These are phyloP conservation scores for Latheticus oryzae DNA, from an alignment of 2,888 invertebrate species.

Conservation along the genomic window DNA sequence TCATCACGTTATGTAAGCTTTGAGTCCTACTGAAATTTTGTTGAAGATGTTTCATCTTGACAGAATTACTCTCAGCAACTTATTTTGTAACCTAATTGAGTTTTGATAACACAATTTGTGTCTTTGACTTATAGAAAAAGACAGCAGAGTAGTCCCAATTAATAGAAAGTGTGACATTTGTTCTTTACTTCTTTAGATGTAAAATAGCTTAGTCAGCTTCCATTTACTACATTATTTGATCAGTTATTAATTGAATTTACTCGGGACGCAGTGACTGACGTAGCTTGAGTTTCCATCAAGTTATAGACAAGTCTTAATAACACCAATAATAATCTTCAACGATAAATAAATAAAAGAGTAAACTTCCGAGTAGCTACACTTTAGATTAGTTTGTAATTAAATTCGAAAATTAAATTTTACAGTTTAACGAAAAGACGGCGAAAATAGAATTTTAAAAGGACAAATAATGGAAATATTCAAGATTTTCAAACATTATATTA, in stretches of 20 bases:
- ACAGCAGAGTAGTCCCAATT: too few relatives aligned
- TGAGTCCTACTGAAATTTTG: neutral
- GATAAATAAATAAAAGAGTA: neutral
- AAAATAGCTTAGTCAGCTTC: too few relatives aligned
- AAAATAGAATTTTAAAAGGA: too few relatives aligned
- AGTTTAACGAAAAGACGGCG: too few relatives aligned
- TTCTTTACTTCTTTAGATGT: too few relatives aligned
- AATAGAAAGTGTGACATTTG: too few relatives aligned
- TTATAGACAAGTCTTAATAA: too few relatives aligned
- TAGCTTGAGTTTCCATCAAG: too few relatives aligned
- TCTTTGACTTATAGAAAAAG: slow-evolving; percentile 7
- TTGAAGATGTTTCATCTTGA: slow-evolving; percentile 2
- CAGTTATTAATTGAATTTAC: slow-evolving; percentile 23
- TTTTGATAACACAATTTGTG: slow-evolving; percentile 9
- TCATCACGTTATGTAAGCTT: neutral
- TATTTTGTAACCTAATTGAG: slow-evolving; percentile 13
- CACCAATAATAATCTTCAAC: too few relatives aligned
- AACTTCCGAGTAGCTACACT: neutral
- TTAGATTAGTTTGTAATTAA: slow-evolving; percentile 15
- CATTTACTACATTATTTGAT: slow-evolving; percentile 26
- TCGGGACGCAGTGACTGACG: neutral
- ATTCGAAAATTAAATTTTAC: slow-evolving; percentile 1
- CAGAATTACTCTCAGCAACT: slow-evolving; percentile 1
- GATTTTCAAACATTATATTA: too few relatives aligned
- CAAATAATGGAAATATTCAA: too few relatives aligned